Base-by-base conservation (phyloP, 2,888 invertebrate species). In the Luperina testacea region DNA sequence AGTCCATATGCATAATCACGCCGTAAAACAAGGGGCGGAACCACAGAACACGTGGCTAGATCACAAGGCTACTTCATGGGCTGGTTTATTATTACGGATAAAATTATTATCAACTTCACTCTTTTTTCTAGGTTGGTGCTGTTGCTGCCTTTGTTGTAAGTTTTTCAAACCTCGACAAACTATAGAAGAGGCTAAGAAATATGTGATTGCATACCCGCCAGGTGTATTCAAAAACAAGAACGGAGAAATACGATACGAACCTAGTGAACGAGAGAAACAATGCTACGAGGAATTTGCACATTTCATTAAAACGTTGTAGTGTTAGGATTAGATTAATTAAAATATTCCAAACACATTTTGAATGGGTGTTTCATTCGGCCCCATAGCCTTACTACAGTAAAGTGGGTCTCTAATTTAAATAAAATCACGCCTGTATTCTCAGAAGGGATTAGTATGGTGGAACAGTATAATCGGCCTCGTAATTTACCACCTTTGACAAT, bases 61-160 rank as follows among this genome's bases (percentile, higher is more conserved):
- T 2, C 45, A 45, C n/a, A 53, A 63, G 51, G 17, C 20, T 57
- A 65, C 32, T 13, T 15, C 15, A 48, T 48, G 0, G 8, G 24
- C 8, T 32, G 48, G 17, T 7, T 51, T 27, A 38, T 64, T 42
- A 17, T 11, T 72, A 17, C 6, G 45, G 48, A n/a, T 2, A n/a
- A 53, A 53, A 6, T 0, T 17, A 45, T 38, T 3, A 51, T 51
- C 42, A 68, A 48, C n/a, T 38, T 15, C 0, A 64, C 3, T n/a
- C 8, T n/a, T 51, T 38, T 65, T 69, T 88, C 32, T 80, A 97
- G 97, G 98, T 77, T 97, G 97, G 97, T 98, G 98, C 85, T 98
- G 97, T 81, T 98, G 97, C 86, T 97, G 97, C 87, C 93, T 97
- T 69, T 97, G 95, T 84, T 98, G 97, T 86, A 97, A 97, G 85